Conservation (phyloP, 2,113 vertebrate species). For the Rhynchomys soricoides region DNA sequence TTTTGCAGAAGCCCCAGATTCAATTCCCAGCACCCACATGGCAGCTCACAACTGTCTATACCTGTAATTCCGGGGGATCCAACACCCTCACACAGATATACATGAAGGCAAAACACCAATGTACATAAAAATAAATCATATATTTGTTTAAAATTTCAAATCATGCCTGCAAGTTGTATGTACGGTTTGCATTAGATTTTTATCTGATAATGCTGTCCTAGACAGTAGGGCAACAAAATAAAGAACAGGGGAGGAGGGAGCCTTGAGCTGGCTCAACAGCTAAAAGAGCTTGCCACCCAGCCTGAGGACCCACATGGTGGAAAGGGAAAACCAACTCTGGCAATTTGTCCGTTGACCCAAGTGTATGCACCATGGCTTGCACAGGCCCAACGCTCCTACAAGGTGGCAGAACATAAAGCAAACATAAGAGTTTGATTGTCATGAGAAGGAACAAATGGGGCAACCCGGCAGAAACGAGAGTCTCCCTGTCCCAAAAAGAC, state of each 20-base stretch:
- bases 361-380: no score
- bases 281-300: not conserved
- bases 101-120: not conserved
- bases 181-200: not conserved
- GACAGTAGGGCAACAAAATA: not conserved
- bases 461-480: not conserved
- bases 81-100: not conserved
- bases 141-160: slow-evolving; percentile 33
- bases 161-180: not conserved
- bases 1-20: not conserved
- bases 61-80: not conserved
- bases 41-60: not conserved
- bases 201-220: not conserved
- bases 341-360: not conserved
- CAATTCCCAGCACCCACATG: not conserved
- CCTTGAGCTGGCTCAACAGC: not conserved
- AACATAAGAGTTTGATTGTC: not conserved
- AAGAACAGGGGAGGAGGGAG: not conserved
- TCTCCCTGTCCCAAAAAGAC: no score
- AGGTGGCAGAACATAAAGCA: not conserved
- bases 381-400: not conserved
- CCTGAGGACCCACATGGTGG: not conserved
- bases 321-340: not conserved
- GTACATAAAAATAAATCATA: not conserved
- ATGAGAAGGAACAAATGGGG: not conserved